phyloP scores from a whole-genome alignment of 2,113 vertebrate genomes.

The Rousettus leschenaultii region DNA sequence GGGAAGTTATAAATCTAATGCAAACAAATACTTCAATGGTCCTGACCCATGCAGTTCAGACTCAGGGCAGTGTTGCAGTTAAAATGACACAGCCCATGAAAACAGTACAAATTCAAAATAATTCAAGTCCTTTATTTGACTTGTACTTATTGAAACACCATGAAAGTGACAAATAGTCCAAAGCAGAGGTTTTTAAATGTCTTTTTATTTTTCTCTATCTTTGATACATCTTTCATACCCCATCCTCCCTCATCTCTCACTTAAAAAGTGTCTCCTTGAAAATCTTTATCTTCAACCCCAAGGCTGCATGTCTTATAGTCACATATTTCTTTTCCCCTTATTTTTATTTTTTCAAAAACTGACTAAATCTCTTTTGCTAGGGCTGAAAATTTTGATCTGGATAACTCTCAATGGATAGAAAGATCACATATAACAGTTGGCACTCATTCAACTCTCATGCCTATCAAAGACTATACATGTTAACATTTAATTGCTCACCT shows the following conservation, averaged over 20 bases:
- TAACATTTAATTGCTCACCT: background rate
- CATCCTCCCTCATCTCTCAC: background rate
- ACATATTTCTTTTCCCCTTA: background rate
- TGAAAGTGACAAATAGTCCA: background rate
- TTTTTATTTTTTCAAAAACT: background rate
- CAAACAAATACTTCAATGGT: background rate
- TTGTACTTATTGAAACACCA: background rate
- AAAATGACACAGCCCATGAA: background rate
- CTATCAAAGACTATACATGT: background rate
- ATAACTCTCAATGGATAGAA: background rate
- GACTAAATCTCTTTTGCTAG: background rate
- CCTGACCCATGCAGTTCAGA: background rate
- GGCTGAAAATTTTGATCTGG: background rate
- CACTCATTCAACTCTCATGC: background rate
- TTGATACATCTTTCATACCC: background rate
- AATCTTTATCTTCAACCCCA: background rate
- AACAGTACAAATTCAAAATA: constrained; percentile 28
- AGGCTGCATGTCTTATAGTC: background rate
- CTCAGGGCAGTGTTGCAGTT: background rate
- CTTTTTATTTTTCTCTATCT: constrained; percentile 3
- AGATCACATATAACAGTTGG: background rate
- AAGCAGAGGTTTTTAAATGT: background rate
- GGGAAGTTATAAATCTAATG: background rate
- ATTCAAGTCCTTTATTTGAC: background rate
- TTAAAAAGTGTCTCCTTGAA: background rate